phyloP scores from a whole-genome alignment of 2,113 vertebrate genomes.

The Bombycilla garrulus region DNA sequence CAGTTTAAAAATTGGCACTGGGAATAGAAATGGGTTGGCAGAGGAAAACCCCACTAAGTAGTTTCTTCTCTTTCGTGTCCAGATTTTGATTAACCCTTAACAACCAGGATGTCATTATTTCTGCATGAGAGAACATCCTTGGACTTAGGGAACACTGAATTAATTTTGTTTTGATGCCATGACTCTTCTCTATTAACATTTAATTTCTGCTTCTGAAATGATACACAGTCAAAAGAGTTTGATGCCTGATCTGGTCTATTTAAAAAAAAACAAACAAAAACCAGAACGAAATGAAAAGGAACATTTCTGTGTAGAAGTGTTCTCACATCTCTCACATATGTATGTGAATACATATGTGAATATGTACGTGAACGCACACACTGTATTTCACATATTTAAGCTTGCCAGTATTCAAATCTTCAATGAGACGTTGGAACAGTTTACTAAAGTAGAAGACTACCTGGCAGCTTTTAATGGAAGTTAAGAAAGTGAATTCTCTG shows the following conservation, averaged over 20 bases:
- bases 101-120: neutral
- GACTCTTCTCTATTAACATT: neutral
- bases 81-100: neutral
- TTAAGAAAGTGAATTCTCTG: slow-evolving; percentile 11
- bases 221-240: neutral
- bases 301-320: neutral
- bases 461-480: neutral
- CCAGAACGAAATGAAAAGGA: neutral
- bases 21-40: neutral
- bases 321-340: neutral
- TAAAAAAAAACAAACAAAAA: neutral
- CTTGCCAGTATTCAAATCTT: slow-evolving; percentile 1
- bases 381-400: neutral
- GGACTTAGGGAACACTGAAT: neutral
- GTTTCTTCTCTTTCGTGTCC: neutral
- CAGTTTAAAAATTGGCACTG: neutral
- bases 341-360: neutral
- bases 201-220: neutral
- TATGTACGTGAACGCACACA: neutral
- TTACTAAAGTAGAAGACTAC: neutral
- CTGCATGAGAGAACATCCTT: neutral
- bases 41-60: neutral
- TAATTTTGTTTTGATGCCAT: neutral
- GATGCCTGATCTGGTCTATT: neutral
- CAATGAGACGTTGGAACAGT: neutral